Evolutionary conservation across 2,888 invertebrate genomes (phyloP), one percentile per base, ranked within the genome.

Genomic region (Beris chalybata): DNA sequence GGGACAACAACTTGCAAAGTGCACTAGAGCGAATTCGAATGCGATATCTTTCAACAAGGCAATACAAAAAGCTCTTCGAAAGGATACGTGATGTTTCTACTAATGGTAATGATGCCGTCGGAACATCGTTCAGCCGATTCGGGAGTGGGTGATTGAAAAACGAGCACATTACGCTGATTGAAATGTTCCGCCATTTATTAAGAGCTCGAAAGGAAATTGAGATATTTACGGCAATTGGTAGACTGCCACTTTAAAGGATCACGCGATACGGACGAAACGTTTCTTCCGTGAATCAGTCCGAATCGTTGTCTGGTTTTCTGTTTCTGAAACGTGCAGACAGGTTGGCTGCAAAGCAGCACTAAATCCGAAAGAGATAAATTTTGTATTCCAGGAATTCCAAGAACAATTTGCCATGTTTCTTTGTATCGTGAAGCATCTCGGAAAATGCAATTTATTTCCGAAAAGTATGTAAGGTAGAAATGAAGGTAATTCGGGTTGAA

Each of bases 141-240:
- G 29, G n/a, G 45, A 29, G 22, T 58, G 30, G 11, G 31, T 4
- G 32, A 61, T 47, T 59, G 48, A 47, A 56, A 56, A 56, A 56
- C 15, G 44, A 48, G 47, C 47, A 48, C 58, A 48, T 47, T 32
- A 47, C 13, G 30, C n/a, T 48, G 48, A 59, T 59, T 59, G 58
- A 59, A 59, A 48, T 47, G 31, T 48, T 48, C 31, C 48, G 4
- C 12, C 45, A 45, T 58, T 58, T 44, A 47, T 58, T 58, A 58
- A 58, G 57, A 30, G 9, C 38, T 38, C 38, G 38, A 38, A 38
- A 38, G 38, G 38, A 38, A 38, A 38, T 38, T 38, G 38, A 38
- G 38, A 38, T 7, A 38, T 38, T 38, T 38, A 38, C 38, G 5
- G 38, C 38, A 38, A 38, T 7, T 38, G 38, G 9, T 38, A 9